A percentile compares a stretch with the other conserved stretches of the same genome.
phyloP scores from a whole-genome alignment of 2,797 vertebrate species.

The Ptychobarbus kaznakovi region DNA sequence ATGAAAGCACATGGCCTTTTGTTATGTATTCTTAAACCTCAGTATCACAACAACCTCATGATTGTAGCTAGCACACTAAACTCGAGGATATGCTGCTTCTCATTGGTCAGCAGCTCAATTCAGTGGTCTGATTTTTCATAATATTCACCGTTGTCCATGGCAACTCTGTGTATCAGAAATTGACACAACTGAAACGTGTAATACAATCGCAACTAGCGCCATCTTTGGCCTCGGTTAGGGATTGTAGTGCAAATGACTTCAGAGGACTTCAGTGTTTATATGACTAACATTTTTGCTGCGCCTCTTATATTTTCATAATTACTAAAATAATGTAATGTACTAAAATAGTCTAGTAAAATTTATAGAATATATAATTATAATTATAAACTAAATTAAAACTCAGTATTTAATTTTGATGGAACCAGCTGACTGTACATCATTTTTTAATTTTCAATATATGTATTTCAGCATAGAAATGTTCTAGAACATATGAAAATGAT shows the following conservation, averaged over 20 bases:
- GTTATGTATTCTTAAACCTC: background rate
- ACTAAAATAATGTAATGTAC: background rate
- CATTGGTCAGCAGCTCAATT: background rate
- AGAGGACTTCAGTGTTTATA: background rate
- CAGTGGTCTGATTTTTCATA: background rate
- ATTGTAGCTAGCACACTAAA: background rate
- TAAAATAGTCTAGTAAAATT: background rate
- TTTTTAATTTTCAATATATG: background rate
- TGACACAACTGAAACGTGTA: background rate
- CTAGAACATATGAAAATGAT: background rate
- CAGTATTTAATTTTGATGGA: background rate
- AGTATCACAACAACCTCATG: background rate
- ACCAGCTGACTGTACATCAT: background rate
- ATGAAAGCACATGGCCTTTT: background rate
- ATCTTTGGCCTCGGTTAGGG: background rate
- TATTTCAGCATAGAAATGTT: too few species aligned
- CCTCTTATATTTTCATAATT: background rate
- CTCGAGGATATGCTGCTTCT: background rate
- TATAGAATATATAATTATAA: background rate
- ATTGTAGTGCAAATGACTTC: background rate
- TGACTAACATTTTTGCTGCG: too few species aligned
- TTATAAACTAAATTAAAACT: background rate
- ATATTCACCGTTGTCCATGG: background rate
- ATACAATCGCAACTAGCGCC: background rate
- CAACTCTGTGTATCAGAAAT: background rate